Conservation (phyloP, 2,888 invertebrate species). For the Heliconius cydno region DNA sequence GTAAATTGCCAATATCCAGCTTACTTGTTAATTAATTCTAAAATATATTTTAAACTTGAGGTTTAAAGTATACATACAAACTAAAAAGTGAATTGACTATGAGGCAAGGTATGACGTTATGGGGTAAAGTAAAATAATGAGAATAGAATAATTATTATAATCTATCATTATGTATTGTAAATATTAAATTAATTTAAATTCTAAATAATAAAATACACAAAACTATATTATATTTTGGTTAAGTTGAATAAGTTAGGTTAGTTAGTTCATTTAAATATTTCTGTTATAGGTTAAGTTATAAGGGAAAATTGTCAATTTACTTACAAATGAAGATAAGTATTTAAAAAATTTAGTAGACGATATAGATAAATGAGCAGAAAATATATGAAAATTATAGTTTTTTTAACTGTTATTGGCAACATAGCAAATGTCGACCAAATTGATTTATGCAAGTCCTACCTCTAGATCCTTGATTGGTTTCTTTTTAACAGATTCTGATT, state of each 20-base stretch:
- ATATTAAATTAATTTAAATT: not conserved
- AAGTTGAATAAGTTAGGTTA: not conserved
- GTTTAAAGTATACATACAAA: not conserved
- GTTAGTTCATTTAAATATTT: not conserved
- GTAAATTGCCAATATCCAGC: conserved; percentile 19
- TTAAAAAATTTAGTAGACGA: not conserved
- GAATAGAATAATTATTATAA: not conserved
- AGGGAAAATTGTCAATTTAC: not conserved
- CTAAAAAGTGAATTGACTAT: not conserved
- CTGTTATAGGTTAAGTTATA: not conserved
- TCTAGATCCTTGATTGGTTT: conserved; percentile 57
- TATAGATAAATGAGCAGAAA: not conserved
- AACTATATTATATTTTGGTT: not conserved
- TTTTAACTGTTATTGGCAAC: conserved; percentile 17
- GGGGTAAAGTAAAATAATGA: not conserved
- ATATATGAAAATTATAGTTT: not conserved
- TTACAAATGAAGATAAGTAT: not conserved
- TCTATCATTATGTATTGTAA: too few species aligned
- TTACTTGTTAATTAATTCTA: not conserved
- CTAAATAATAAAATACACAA: not conserved
- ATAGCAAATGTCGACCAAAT: conserved; percentile 9
- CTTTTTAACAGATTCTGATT: conserved; percentile 47
- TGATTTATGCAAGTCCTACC: conserved; percentile 59
- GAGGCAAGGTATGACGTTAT: not conserved
- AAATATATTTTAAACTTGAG: not conserved